Evolutionary conservation across 2,797 vertebrate species (phyloP).

Genomic region (Rachycentron canadum): DNA sequence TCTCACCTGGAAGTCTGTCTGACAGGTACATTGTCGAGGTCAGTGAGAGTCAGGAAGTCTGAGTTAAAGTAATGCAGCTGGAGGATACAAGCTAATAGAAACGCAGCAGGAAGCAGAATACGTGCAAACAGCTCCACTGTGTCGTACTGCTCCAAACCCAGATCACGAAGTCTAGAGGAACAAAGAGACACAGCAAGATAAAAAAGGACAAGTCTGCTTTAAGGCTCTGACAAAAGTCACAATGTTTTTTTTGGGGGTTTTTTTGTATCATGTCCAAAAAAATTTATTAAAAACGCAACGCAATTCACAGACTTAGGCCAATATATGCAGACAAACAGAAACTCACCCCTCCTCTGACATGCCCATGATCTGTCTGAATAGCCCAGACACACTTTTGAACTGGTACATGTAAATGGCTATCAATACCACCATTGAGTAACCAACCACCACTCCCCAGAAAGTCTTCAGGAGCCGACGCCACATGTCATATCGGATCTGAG

Average conservation of each 20-base stretch:
- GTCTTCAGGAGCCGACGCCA: slow-evolving; percentile 83
- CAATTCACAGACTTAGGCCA: neutral
- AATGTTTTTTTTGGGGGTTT: neutral
- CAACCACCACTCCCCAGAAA: slow-evolving; percentile 86
- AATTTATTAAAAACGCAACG: neutral
- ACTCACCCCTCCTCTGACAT: slow-evolving; percentile 88
- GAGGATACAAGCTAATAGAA: slow-evolving; percentile 86
- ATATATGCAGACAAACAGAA: neutral
- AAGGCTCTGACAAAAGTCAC: neutral
- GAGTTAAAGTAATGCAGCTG: slow-evolving; percentile 88
- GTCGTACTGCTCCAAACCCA: slow-evolving; percentile 84
- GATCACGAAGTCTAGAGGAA: slow-evolving; percentile 79
- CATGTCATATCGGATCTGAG: slow-evolving; percentile 77
- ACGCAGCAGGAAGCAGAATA: slow-evolving; percentile 84
- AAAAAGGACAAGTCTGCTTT: neutral
- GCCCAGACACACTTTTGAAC: slow-evolving; percentile 84
- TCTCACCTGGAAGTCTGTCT: slow-evolving; percentile 77
- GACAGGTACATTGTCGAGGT: slow-evolving; percentile 80
- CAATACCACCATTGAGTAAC: slow-evolving; percentile 87
- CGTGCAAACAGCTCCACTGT: slow-evolving; percentile 84
- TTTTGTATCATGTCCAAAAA: neutral
- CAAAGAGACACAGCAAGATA: neutral
- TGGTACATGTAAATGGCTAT: slow-evolving; percentile 86
- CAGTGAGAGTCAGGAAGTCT: slow-evolving; percentile 85
- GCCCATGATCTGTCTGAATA: slow-evolving; percentile 85